Evolutionary conservation across 1,140 invertebrate species (phyloP).

Genomic region (Sycophaga agraensis): DNA sequence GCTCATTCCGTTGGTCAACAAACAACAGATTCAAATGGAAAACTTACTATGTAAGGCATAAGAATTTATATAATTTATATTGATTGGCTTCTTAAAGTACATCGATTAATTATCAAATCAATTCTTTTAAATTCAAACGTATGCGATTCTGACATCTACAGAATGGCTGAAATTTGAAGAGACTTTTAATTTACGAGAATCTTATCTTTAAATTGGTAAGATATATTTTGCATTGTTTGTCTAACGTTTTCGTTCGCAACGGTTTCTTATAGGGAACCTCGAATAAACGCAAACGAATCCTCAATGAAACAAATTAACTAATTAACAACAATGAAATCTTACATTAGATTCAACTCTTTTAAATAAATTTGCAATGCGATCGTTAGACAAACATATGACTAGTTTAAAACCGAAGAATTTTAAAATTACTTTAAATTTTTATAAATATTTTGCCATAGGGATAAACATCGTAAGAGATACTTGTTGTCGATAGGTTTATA

Average conservation of each 20-base stretch:
- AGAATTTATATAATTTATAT: conserved; percentile 15
- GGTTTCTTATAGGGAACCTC: no score
- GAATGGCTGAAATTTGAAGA: conserved; percentile 4
- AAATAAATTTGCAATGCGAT: neutral
- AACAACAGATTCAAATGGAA: conserved; percentile 28
- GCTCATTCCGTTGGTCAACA: conserved; percentile 30
- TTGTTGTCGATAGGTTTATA: conserved; percentile 3
- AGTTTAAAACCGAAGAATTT: neutral
- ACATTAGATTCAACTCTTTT: no score
- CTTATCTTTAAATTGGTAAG: neutral
- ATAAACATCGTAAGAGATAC: conserved; percentile 11
- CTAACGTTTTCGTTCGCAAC: no score
- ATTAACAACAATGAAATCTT: no score
- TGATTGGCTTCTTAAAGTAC: conserved; percentile 15
- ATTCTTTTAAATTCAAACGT: conserved; percentile 4
- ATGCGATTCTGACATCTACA: neutral
- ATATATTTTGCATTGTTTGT: neutral
- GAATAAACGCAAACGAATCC: no score
- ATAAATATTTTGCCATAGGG: neutral
- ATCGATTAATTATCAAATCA: conserved; percentile 1
- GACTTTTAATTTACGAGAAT: neutral
- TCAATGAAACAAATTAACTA: no score
- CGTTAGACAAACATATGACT: conserved; percentile 20
- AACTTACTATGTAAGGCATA: conserved; percentile 28
- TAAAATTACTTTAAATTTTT: neutral